Percentiles rank a stretch among this genome's conserved stretches.
These are phyloP conservation scores for Machimus rusticus DNA, from an alignment of 2,888 invertebrate genomes.

Conservation along the genomic window DNA sequence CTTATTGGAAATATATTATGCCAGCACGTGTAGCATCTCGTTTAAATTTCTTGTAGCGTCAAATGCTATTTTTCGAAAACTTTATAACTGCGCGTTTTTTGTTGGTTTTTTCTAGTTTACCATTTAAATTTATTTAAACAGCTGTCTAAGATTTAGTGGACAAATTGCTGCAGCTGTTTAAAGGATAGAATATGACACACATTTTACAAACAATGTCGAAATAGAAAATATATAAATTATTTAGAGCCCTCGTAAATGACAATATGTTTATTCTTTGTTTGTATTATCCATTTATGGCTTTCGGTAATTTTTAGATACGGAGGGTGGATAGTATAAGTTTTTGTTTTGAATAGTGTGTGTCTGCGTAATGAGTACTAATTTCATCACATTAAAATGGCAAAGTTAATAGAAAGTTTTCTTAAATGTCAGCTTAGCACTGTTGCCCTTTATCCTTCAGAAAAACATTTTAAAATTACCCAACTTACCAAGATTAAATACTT, in stretches of 20 bases:
- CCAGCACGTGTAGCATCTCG: background rate
- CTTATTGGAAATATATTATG: too few relatives aligned
- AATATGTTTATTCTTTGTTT: background rate
- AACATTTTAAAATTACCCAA: background rate
- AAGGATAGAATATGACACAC: background rate
- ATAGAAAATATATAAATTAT: background rate
- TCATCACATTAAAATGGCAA: background rate
- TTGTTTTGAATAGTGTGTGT: background rate
- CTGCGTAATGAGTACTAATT: background rate
- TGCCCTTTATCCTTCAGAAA: background rate
- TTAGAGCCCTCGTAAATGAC: background rate
- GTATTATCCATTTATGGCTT: background rate
- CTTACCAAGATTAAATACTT: background rate
- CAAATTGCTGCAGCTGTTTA: too few relatives aligned
- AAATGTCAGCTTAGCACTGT: background rate
- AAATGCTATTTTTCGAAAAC: background rate
- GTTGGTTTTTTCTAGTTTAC: background rate
- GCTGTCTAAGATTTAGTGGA: too few relatives aligned
- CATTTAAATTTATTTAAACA: background rate
- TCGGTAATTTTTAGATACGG: background rate
- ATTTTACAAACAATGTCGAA: background rate
- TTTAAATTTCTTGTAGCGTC: background rate
- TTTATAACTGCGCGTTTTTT: background rate
- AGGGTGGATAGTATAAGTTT: background rate
- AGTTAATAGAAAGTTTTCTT: background rate